Evolutionary conservation across 2,888 invertebrate species (phyloP).

Genomic region (Polietes domitor): DNA sequence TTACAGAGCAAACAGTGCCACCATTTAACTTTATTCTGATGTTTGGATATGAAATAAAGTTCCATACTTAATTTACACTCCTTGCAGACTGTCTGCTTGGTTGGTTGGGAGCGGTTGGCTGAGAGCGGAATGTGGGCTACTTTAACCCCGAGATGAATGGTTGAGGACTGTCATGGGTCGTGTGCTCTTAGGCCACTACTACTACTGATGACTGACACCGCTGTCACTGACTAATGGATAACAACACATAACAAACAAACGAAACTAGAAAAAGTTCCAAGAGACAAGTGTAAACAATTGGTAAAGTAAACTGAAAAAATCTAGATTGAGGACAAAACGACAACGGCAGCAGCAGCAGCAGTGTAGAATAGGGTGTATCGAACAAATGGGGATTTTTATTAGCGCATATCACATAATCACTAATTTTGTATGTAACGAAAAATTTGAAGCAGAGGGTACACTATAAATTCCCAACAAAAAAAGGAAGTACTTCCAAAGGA

Average conservation of each 20-base stretch:
- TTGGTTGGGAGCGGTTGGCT: neutral
- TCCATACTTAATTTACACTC: slow-evolving; percentile 38
- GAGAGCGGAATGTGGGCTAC: neutral
- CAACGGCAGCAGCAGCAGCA: neutral
- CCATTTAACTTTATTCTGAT: slow-evolving; percentile 36
- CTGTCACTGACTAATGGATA: slow-evolving; percentile 33
- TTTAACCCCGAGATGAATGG: neutral
- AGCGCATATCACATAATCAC: too few relatives aligned
- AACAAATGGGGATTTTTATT: neutral
- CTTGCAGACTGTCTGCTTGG: slow-evolving; percentile 14
- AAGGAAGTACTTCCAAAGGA: too few relatives aligned
- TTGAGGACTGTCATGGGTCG: neutral
- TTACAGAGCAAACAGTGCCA: slow-evolving; percentile 28
- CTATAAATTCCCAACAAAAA: too few relatives aligned
- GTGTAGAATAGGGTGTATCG: neutral
- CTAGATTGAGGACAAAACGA: slow-evolving; percentile 7
- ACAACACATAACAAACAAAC: slow-evolving; percentile 30
- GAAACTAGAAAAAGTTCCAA: slow-evolving; percentile 6
- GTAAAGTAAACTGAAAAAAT: slow-evolving; percentile 38
- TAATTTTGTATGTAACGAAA: too few relatives aligned
- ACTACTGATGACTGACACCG: slow-evolving; percentile 15
- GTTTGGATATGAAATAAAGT: slow-evolving; percentile 39
- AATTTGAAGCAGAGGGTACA: too few relatives aligned
- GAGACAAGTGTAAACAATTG: slow-evolving; percentile 55
- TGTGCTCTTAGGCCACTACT: slow-evolving; percentile 17